Evolutionary conservation across 2,113 vertebrate species (phyloP), one percentile per base, ranked within the genome.

Genomic region (Hippocampus abdominalis): DNA sequence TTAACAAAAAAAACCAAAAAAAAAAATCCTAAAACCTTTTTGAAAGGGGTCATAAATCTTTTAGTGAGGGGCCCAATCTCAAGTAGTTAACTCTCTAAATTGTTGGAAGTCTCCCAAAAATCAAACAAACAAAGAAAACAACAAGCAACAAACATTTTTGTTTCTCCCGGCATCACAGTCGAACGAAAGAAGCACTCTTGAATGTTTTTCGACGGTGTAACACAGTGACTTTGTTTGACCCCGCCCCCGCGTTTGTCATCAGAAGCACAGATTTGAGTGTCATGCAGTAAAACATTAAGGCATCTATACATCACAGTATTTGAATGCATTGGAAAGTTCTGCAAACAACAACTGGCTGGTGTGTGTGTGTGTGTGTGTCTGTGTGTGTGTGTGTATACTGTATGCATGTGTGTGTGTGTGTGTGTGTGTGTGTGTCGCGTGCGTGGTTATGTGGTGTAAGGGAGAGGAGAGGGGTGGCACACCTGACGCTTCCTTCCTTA

Each of bases 291-390:
- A 95, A 96, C 95, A 96, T 97, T 98, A 98, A 99, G 96, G 96
- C 97, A 98, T 99, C 96, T 98, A 97, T 95, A 97, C 94, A 95
- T 96, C 97, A 97, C 95, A 96, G 95, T 97, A 97, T 95, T 94
- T 94, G 95, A 94, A 94, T 94, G 74, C 86, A 94, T 94, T 92
- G 93, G 91, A 93, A 93, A 93, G 89, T 82, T 86, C 86, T 90
- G 88, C 87, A 86, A 92, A 90, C 95, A 96, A 96, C 95, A 91
- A 95, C 96, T 95, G 94, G 91, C 90, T 94, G 94, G 94, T 86
- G 83, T 81, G 51, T 84, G 83, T 12, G 36, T 6, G 21, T 23
- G 21, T 60, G 13, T 56, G 21, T 8, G 51, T 84, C 0, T 12
- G 36, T 6, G 21, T 23, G 21, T 60, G 13, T 56, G 21, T 8